These are phyloP conservation scores for Oreochromis grahami DNA, from an alignment of 2,797 vertebrate species.

Conservation along the genomic window DNA sequence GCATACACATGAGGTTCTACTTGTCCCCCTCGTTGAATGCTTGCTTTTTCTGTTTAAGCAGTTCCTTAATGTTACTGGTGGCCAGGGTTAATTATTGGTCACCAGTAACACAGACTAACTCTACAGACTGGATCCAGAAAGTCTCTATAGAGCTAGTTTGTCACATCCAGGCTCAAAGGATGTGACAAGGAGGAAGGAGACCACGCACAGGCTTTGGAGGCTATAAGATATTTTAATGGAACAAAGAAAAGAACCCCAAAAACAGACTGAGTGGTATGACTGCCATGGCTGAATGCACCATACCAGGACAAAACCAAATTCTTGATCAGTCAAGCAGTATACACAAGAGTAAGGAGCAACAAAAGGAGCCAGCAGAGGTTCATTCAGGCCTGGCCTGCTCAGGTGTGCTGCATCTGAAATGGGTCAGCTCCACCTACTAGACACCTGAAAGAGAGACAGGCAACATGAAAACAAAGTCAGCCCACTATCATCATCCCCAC, in stretches of 20 bases:
- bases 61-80: not conserved
- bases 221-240: not conserved
- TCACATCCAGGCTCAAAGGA: not conserved
- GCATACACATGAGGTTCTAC: not conserved
- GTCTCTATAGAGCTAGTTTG: not conserved
- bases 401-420: not conserved
- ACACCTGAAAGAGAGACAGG: not conserved
- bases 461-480: not conserved
- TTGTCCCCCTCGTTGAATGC: not conserved
- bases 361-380: not conserved
- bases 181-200: not conserved
- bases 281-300: not conserved
- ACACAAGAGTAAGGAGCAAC: not conserved
- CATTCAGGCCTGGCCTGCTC: not conserved
- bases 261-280: not conserved
- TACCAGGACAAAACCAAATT: not conserved
- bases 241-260: not conserved
- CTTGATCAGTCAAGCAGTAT: not conserved
- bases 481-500: accelerated
- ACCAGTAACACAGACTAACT: not conserved
- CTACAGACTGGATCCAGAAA: not conserved
- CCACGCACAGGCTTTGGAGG: not conserved
- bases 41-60: not conserved
- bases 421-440: not conserved
- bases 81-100: not conserved